Evolutionary conservation across 2,113 vertebrate genomes (phyloP).

Genomic region (Genyomyrus donnyi): DNA sequence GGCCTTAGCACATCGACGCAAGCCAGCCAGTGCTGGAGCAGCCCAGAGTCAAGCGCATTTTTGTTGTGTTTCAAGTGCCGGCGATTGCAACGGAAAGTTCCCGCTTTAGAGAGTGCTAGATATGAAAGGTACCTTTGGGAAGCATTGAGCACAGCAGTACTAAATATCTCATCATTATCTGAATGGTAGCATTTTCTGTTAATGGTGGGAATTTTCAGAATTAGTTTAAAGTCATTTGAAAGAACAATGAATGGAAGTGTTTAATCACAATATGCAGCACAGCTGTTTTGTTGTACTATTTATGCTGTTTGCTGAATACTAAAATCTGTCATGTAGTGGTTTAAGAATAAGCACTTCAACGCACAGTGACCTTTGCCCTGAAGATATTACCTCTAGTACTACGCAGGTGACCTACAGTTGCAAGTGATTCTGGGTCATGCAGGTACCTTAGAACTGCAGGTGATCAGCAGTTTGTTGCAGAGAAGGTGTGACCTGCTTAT

Average conservation of each 20-base stretch:
- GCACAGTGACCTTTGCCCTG: neutral
- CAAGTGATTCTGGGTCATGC: neutral
- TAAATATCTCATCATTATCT: neutral
- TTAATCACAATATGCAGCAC: neutral
- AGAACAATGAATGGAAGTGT: neutral
- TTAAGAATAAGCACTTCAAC: neutral
- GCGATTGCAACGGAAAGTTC: neutral
- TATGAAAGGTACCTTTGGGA: neutral
- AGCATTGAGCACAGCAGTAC: neutral
- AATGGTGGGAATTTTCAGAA: neutral
- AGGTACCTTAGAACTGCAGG: neutral
- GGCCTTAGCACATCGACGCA: neutral
- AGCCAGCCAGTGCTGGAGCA: neutral
- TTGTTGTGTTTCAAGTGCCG: neutral
- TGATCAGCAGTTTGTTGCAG: neutral
- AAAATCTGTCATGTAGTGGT: neutral
- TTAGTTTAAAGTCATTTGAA: neutral
- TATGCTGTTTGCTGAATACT: neutral
- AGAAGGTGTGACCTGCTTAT: constrained; percentile 2
- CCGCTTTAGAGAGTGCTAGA: neutral
- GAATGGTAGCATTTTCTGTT: neutral
- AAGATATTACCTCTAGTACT: neutral
- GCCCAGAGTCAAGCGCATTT: neutral
- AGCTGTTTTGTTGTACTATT: neutral
- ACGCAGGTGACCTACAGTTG: neutral